A percentile compares a stretch with the other conserved stretches of the same genome.
Evolutionary conservation across 2,888 invertebrate genomes (phyloP).

Genomic region (Keiferia lycopersicella): DNA sequence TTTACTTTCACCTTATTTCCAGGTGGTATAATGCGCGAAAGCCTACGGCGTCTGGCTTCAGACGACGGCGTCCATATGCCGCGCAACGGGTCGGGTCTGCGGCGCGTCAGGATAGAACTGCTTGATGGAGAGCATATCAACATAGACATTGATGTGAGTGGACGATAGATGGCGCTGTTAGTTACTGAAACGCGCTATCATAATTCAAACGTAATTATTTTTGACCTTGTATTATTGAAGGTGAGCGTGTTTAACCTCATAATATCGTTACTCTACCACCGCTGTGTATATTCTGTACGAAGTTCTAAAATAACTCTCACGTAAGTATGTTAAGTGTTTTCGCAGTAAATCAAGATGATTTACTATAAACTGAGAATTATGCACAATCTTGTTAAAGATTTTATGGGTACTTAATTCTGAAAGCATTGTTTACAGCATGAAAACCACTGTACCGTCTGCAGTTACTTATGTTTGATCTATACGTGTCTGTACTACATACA

Average conservation of each 20-base stretch:
- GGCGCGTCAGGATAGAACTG: conserved; percentile 88
- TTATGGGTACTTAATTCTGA: background rate
- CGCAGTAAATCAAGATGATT: background rate
- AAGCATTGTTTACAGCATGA: background rate
- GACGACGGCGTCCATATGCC: conserved; percentile 53
- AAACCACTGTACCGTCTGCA: too few relatives aligned
- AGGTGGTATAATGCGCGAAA: conserved; percentile 66
- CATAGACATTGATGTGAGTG: conserved; percentile 85
- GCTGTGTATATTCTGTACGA: background rate
- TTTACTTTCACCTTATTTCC: background rate
- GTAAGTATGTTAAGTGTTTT: background rate
- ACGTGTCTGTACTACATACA: too few relatives aligned
- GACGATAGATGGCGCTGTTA: background rate
- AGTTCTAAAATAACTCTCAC: background rate
- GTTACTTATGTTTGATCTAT: too few relatives aligned
- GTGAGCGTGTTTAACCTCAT: too few relatives aligned
- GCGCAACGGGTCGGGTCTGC: conserved; percentile 50
- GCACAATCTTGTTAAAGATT: background rate
- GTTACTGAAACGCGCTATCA: background rate
- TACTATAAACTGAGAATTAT: background rate
- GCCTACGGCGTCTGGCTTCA: conserved; percentile 66
- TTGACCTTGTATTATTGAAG: too few relatives aligned
- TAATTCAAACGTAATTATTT: too few relatives aligned
- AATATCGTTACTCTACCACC: background rate
- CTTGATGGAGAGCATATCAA: conserved; percentile 92